Base-by-base conservation (phyloP, 2,888 invertebrate species). In the Pristionchus fissidentatus region DNA sequence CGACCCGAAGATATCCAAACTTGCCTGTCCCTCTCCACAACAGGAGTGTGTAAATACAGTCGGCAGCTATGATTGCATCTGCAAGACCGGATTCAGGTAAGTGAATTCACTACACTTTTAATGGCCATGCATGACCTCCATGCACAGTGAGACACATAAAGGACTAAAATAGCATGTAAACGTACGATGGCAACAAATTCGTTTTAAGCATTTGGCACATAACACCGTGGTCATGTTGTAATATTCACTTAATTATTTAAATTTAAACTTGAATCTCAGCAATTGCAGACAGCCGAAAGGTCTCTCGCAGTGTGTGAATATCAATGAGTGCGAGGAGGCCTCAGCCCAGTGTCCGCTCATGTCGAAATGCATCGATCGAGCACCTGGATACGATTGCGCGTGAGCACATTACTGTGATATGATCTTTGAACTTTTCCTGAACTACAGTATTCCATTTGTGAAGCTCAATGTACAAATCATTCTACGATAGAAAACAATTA, bases 241-340 rank as follows among this genome's bases (percentile, higher is more conserved):
- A n/a, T n/a, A n/a, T n/a, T n/a, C n/a, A n/a, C n/a, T n/a, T n/a
- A n/a, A n/a, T n/a, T n/a, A n/a, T n/a, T n/a, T n/a, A 57, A 29
- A 57, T 4, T 26, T 52, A n/a, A 52, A 22, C 52, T 52, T 52
- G n/a, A 8, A 57, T 57, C 57, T 57, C 35, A 35, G 5, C 41
- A 15, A 49, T 49, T 26, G 22, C 62, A 60, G 83, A n/a, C 60
- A 81, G 19, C 84, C 78, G 4, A 83, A 83, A 29, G 84, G 78
- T 22, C n/a, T 80, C 29, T 26, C 10, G 22, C 32, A 83, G 22
- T 84, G 84, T 26, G 70, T 57, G 32, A 84, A 84, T 43, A 84
- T 84, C 41, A 81, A 84, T 49, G 84, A 84, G 46, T 84, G 84
- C 62, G 66, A 84, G 7, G 79, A 84, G 46, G 83, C 73, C 29